Base-by-base conservation (phyloP, 2,888 invertebrate genomes). In the Nemotelus pantherinus region DNA sequence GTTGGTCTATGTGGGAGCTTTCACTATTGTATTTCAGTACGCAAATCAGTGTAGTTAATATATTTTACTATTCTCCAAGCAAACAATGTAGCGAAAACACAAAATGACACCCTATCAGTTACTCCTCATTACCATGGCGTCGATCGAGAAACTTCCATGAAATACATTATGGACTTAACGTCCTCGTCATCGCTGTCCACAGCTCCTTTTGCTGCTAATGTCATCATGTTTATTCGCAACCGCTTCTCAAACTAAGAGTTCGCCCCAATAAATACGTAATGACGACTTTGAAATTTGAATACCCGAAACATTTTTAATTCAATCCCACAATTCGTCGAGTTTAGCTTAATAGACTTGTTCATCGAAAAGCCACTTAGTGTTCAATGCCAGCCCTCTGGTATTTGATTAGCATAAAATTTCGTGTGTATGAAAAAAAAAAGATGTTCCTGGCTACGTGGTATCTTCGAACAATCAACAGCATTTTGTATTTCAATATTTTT, bases 321-420 rank as follows among this genome's bases (percentile, higher is more conserved):
- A 71, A 71, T 71, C 55, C 25, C 25, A 71, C 57, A 71, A 71
- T 71, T 41, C 55, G 53, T 57, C 71, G 57, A 71, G 53, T 71
- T 55, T 2, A 53, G 39, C 10, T 68, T 68, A 68, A 68, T 53
- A 68, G 55, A 57, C 71, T 71, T 25, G 25, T 25, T 55, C 71
- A 55, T 71, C 71, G 45, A 71, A 57, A 71, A 71, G 55, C 44
- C 55, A 39, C 2, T 43, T 50, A 50, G 50, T 9, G 50, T 7
- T 47, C 45, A 25, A 70, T 39, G 47, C 47, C 39, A 60, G 74
- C 10, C 47, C 58, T 47, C 25, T 25, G 74, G 60, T 60, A 58
- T 74, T 74, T 60, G 48, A 74, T 74, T 74, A 74, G 74, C 74
- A 74, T 74, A 74, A 60, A 48, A 74, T 63, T 74, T 74, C 74